A percentile compares a stretch with the other conserved stretches of the same genome.
Conservation (phyloP, 2,888 invertebrate species). For the Tenthredo scrophulariae region DNA sequence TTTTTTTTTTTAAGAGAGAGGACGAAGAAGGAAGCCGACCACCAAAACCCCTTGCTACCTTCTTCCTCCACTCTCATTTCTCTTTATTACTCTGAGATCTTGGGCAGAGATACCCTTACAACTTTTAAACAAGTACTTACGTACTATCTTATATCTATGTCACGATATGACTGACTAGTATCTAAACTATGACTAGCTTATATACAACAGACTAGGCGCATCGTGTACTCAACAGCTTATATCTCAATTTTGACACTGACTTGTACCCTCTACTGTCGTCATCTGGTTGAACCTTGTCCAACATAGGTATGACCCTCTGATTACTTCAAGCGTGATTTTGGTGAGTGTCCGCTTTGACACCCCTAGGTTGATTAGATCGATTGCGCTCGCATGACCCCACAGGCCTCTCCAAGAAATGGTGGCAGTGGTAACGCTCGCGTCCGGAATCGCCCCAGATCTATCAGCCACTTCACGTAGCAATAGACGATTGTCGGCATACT, state of each 20-base stretch:
- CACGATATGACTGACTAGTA: not conserved
- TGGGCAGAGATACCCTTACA: not conserved
- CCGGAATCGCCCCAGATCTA: not conserved
- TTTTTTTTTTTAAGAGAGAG: not conserved
- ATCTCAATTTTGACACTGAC: too few relatives aligned
- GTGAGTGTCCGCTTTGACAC: too few relatives aligned
- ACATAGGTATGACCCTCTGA: not conserved
- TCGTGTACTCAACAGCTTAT: too few relatives aligned
- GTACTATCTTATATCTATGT: not conserved
- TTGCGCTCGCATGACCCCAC: not conserved
- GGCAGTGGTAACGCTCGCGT: not conserved
- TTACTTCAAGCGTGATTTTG: not conserved
- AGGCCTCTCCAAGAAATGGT: not conserved
- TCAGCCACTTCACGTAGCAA: not conserved
- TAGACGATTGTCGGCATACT: not conserved
- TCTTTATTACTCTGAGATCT: not conserved
- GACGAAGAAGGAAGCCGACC: not conserved
- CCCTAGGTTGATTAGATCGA: not conserved
- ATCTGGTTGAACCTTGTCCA: not conserved
- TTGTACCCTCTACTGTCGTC: not conserved
- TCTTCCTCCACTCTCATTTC: too few relatives aligned
- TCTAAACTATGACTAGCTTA: not conserved
- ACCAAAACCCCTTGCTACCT: not conserved
- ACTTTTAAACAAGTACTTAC: not conserved
- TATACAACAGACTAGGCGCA: too few relatives aligned